Evolutionary conservation across 2,113 vertebrate genomes (phyloP).

Genomic region (Nerophis ophidion): DNA sequence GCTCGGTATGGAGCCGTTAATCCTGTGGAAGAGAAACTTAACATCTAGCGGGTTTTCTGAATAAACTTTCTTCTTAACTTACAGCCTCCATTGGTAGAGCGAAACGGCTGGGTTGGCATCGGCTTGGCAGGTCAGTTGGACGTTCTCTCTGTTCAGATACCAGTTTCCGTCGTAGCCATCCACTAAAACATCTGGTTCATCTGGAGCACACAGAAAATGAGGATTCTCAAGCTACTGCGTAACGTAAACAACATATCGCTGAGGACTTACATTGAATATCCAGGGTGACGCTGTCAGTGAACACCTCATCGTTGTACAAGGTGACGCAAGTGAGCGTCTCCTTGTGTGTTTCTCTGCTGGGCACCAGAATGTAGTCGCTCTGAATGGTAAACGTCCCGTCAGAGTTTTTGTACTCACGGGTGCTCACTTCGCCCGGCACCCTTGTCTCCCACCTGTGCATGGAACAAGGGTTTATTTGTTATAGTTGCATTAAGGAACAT

Average conservation of each 20-base stretch:
- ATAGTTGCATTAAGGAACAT: background rate
- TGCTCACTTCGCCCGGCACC: slow-evolving; percentile 83
- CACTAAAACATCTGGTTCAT: slow-evolving; percentile 87
- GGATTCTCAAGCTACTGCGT: background rate
- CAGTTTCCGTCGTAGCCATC: slow-evolving; percentile 96
- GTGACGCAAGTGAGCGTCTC: slow-evolving; percentile 86
- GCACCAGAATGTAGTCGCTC: slow-evolving; percentile 87
- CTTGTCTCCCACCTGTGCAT: slow-evolving; percentile 85
- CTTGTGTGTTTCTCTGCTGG: slow-evolving; percentile 81
- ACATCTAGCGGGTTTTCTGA: background rate
- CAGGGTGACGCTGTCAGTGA: slow-evolving; percentile 82
- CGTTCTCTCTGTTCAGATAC: slow-evolving; percentile 88
- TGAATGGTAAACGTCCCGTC: slow-evolving; percentile 90
- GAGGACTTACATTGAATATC: slow-evolving; percentile 85
- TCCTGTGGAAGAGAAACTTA: slow-evolving; percentile 57
- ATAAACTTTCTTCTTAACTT: slow-evolving; percentile 53
- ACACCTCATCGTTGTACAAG: slow-evolving; percentile 84
- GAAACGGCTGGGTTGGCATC: slow-evolving; percentile 90
- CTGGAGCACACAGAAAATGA: slow-evolving; percentile 56
- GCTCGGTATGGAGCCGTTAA: slow-evolving; percentile 86
- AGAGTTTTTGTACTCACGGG: slow-evolving; percentile 80
- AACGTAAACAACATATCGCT: background rate
- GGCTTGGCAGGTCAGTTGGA: slow-evolving; percentile 85
- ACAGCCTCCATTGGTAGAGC: slow-evolving; percentile 90
- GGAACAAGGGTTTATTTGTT: too few species aligned